phyloP scores from a whole-genome alignment of 2,888 invertebrate species.

The Agriopis leucophaearia region DNA sequence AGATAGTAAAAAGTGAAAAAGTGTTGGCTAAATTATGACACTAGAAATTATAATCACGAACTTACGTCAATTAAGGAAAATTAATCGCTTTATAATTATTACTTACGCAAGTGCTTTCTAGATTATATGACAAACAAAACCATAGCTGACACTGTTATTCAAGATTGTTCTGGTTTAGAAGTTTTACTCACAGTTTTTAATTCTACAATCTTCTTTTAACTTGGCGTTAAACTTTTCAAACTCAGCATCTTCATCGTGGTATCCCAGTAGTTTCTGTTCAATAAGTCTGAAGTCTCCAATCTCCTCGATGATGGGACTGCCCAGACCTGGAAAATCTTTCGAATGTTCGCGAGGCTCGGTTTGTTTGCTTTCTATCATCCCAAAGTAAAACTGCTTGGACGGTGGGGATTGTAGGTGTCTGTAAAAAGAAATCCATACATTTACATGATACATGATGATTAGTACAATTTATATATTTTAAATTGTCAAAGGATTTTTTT shows the following conservation, averaged over 20 bases:
- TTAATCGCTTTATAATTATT: too few relatives aligned
- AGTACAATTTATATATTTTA: neutral
- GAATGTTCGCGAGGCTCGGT: conserved; percentile 66
- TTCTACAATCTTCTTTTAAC: conserved; percentile 71
- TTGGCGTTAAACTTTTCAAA: conserved; percentile 78
- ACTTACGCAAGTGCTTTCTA: too few relatives aligned
- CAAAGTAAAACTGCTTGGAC: conserved; percentile 90
- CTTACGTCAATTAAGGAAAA: too few relatives aligned
- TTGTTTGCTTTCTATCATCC: conserved; percentile 88
- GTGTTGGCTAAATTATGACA: too few relatives aligned
- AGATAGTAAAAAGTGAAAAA: too few relatives aligned
- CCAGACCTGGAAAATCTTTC: conserved; percentile 79
- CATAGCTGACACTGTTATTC: neutral
- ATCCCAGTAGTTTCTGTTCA: conserved; percentile 77
- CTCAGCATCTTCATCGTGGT: conserved; percentile 76
- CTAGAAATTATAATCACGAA: too few relatives aligned
- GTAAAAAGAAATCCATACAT: conserved; percentile 34
- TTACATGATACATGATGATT: neutral
- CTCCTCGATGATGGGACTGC: conserved; percentile 80
- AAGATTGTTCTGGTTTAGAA: neutral
- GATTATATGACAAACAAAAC: neutral
- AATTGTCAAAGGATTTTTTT: conserved; percentile 34
- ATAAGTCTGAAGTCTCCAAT: conserved; percentile 79
- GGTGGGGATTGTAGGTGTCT: conserved; percentile 70
- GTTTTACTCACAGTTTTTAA: conserved; percentile 65